Percentiles rank a stretch among this genome's conserved stretches.
These are phyloP conservation scores for Mycetomoellerius zeteki DNA, from an alignment of 1,140 invertebrate species.

Conservation along the genomic window DNA sequence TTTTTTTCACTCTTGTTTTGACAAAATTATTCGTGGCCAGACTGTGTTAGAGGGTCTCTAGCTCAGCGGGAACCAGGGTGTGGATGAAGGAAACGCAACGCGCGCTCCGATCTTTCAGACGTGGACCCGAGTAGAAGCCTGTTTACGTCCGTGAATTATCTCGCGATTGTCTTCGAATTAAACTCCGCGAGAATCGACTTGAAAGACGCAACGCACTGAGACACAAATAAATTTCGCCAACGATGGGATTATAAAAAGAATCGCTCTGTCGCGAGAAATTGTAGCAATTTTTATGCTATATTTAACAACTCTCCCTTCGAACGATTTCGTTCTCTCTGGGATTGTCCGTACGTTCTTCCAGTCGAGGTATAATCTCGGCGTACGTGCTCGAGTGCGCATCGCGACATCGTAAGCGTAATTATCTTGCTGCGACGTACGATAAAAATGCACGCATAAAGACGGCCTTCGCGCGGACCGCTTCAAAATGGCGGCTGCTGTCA, in stretches of 20 bases:
- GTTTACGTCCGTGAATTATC: background rate
- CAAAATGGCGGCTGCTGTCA: slow-evolving; percentile 77
- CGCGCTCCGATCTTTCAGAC: too few species aligned
- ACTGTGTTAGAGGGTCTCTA: too few species aligned
- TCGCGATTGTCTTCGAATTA: background rate
- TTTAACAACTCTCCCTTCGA: background rate
- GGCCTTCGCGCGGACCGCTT: slow-evolving; percentile 68
- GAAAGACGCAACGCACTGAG: background rate
- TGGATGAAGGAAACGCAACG: too few species aligned
- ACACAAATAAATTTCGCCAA: background rate
- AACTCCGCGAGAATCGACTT: background rate
- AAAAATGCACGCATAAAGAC: slow-evolving; percentile 55
- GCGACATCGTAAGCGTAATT: slow-evolving; percentile 13
- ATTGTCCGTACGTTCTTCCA: background rate
- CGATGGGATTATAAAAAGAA: too few species aligned
- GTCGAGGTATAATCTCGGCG: slow-evolving; percentile 4
- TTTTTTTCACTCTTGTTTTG: too few species aligned
- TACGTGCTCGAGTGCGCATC: slow-evolving; percentile 5
- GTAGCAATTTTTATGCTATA: background rate
- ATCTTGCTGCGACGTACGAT: slow-evolving; percentile 39
- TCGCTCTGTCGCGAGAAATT: background rate
- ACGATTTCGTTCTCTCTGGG: background rate
- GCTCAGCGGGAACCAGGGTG: too few species aligned
- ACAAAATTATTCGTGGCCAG: too few species aligned
- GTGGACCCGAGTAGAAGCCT: background rate